Base-by-base conservation (phyloP, 2,797 vertebrate genomes). In the Taenioides sp. region DNA sequence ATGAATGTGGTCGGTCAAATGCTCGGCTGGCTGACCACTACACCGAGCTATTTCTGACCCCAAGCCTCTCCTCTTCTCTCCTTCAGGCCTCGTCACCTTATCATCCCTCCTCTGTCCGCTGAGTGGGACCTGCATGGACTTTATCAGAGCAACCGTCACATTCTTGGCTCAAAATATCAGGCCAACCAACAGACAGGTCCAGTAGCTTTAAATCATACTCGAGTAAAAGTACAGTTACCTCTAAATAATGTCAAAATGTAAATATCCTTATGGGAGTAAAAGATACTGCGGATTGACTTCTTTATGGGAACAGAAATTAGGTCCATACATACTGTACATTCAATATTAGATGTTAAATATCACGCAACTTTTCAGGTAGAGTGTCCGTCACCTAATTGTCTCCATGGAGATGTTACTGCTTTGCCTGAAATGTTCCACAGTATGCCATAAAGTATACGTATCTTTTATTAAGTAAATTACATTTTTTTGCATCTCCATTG, bases 141-240 rank as follows among this genome's bases (percentile, higher is more conserved):
- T 91, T 93, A 94, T 94, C 93, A 87, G 62, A 76, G 69, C 79
- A 85, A 86, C 84, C 77, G 89, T 93, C 92, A 90, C 81, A 92
- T 89, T 92, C 87, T 86, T 85, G 89, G 85, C 87, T 74, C 70
- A 65, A 61, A 67, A 68, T 50, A 77, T 67, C 72, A 37, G 74
- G 77, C 62, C 75, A 65, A 81, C 47, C 16, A 5, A 61, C 16
- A 34, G 3, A 11, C 0, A 17, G 27, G 18, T 18, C 14, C 2
- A 37, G 31, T 2, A 11, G 31, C 2, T 34, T 9, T 10, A 20
- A 18, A 37, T 11, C 0, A 5, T 27, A 9, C 6, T 18, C 16
- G 10, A 28, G 57, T 28, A 2, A 17, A 59, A 28, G 25, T 16
- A 7, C 14, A 59, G 23, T 25, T 22, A 27, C 55, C 25, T 14